Conservation (phyloP, 2,113 vertebrate species). For the Antigone vipio region DNA sequence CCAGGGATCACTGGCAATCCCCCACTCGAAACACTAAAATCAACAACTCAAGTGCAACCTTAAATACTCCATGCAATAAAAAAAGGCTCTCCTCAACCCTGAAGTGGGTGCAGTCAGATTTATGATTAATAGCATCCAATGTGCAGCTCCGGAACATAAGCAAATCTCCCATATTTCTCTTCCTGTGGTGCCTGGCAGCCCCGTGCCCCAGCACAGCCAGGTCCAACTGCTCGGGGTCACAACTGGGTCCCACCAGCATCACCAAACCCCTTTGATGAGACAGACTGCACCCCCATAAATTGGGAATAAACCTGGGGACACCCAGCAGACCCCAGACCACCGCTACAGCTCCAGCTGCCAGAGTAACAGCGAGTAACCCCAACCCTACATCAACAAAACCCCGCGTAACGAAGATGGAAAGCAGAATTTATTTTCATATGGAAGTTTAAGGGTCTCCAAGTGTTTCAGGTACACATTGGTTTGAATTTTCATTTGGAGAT, state of each 20-base stretch:
- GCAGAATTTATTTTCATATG: background rate
- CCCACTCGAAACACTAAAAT: background rate
- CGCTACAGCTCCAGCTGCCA: background rate
- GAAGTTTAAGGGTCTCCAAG: background rate
- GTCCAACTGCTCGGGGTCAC: background rate
- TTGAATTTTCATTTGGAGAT: background rate
- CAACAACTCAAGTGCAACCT: background rate
- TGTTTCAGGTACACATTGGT: background rate
- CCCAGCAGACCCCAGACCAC: accelerated
- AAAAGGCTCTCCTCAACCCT: background rate
- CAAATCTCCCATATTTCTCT: background rate
- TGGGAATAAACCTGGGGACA: background rate
- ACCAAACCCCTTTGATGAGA: background rate
- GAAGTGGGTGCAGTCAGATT: background rate
- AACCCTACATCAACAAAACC: background rate
- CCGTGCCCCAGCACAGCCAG: background rate
- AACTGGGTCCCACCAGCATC: background rate
- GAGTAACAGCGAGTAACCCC: background rate
- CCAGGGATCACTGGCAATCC: background rate
- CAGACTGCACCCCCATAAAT: accelerated
- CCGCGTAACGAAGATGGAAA: accelerated
- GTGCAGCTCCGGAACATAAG: background rate
- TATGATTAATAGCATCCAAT: background rate
- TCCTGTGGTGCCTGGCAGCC: background rate
- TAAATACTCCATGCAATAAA: background rate